Conservation (phyloP, 2,113 vertebrate genomes). For the Oncorhynchus kisutch region DNA sequence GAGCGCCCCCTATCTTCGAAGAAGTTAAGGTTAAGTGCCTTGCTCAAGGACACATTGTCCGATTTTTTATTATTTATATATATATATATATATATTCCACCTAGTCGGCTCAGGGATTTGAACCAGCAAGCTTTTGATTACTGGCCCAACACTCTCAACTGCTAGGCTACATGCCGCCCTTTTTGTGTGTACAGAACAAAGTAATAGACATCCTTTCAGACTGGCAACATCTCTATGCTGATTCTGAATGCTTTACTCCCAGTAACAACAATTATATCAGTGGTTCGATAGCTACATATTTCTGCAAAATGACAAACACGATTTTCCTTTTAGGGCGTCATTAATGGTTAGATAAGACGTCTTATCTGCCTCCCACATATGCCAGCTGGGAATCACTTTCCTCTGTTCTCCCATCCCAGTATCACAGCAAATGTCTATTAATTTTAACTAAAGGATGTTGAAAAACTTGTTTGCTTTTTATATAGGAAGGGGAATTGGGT, state of each 20-base stretch:
- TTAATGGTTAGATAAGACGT: conserved; percentile 4
- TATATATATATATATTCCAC: too few relatives aligned
- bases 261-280: not conserved
- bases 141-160: too few relatives aligned
- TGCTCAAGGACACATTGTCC: too few relatives aligned
- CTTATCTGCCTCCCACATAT: conserved; percentile 5
- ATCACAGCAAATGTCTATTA: not conserved
- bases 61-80: too few relatives aligned
- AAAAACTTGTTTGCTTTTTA: not conserved
- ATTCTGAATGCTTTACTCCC: not conserved
- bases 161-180: too few relatives aligned
- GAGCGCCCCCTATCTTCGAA: too few relatives aligned
- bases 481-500: conserved; percentile 5
- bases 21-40: too few relatives aligned
- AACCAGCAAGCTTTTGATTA: too few relatives aligned
- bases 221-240: not conserved
- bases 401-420: too few relatives aligned
- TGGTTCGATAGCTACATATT: not conserved
- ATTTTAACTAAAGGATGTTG: conserved; percentile 1
- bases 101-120: too few relatives aligned
- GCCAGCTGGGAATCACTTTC: too few relatives aligned
- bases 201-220: not conserved
- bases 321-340: not conserved
- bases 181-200: not conserved
- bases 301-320: not conserved